Conservation (phyloP, 2,797 vertebrate genomes). For the Scarus forsteni region DNA sequence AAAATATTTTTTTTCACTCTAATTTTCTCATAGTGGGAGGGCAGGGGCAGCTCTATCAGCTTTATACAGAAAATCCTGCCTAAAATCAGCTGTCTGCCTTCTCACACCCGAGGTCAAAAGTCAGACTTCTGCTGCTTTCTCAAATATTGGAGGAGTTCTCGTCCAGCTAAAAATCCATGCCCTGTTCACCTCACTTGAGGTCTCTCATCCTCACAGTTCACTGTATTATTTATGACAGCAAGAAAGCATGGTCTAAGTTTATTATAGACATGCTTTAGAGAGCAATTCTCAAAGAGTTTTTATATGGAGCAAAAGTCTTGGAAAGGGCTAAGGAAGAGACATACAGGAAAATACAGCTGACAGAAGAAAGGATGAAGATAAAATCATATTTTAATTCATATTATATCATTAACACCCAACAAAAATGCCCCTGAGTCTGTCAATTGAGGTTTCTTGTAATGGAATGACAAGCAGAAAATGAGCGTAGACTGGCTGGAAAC, state of each 20-base stretch:
- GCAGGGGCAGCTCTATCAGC: background rate
- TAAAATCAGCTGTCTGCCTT: constrained; percentile 1
- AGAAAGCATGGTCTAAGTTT: background rate
- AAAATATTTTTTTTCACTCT: background rate
- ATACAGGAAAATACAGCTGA: background rate
- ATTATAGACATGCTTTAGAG: background rate
- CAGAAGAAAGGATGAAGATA: no score
- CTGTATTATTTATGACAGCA: constrained; percentile 5
- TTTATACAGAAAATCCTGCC: background rate
- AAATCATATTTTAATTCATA: no score
- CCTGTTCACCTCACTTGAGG: background rate
- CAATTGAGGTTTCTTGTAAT: no score
- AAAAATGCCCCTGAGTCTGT: no score
- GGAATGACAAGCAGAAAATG: no score
- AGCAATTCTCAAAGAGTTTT: background rate
- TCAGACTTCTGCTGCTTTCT: background rate
- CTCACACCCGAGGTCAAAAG: constrained; percentile 10
- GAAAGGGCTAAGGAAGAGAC: background rate
- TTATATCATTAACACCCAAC: no score
- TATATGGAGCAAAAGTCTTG: background rate
- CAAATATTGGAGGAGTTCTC: background rate
- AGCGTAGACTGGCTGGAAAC: no score
- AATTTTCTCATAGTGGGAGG: background rate
- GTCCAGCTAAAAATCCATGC: constrained; percentile 2
- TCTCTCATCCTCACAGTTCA: background rate